Conservation (phyloP, 53 echinoderm and acorn worm species). For the Paracentrotus lividus region DNA sequence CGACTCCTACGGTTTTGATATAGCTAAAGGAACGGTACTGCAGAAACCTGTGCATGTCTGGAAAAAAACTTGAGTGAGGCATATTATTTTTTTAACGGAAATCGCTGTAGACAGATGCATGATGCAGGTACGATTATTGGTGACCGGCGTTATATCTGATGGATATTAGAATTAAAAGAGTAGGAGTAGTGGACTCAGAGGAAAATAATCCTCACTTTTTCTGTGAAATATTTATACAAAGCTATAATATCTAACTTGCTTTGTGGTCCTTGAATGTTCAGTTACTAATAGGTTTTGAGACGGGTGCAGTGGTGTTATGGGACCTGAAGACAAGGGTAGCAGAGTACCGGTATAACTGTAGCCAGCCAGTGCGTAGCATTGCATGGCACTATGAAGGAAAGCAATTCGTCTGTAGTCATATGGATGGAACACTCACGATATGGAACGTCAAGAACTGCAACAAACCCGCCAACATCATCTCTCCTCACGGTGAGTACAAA, state of each 20-base stretch:
- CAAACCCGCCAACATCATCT: constrained; percentile 96
- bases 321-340: constrained; percentile 90
- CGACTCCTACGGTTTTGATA: no score
- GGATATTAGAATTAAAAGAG: no score
- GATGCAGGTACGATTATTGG: no score
- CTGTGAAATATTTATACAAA: no score
- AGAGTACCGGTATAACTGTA: constrained; percentile 94
- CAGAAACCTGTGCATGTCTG: no score
- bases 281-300: constrained; percentile 99
- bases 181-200: no score
- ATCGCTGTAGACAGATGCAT: no score
- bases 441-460: constrained; percentile 87
- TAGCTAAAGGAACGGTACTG: no score
- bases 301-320: constrained; percentile 94
- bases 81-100: no score
- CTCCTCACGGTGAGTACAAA: constrained; percentile 91
- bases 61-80: no score
- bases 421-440: constrained; percentile 96
- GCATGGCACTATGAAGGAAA: constrained; percentile 96
- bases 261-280: constrained; percentile 38
- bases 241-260: not conserved
- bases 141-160: no score
- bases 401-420: constrained; percentile 97
- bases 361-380: constrained; percentile 93
- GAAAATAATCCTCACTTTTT: not conserved